Percentiles rank a stretch among this genome's conserved stretches.
Evolutionary conservation across 2,797 vertebrate species (phyloP).

Genomic region (Darevskia nairensis): DNA sequence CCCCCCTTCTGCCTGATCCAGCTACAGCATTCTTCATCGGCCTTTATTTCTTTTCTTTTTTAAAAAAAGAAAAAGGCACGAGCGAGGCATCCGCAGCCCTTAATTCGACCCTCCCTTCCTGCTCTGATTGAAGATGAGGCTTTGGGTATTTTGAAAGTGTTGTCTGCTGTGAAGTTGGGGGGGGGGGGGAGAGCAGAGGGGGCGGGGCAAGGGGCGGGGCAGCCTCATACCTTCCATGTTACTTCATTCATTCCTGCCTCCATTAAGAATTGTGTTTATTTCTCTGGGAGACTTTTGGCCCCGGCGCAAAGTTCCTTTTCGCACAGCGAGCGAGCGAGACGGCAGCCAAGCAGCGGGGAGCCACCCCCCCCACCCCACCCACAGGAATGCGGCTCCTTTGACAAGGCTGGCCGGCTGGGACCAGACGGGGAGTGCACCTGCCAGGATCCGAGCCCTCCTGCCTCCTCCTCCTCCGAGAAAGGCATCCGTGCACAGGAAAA

Average conservation of each 20-base stretch:
- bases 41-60: no score
- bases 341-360: background rate
- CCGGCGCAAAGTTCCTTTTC: conserved; percentile 18
- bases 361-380: background rate
- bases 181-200: background rate
- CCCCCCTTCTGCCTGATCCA: no score
- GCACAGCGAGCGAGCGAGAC: background rate
- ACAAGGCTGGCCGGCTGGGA: background rate
- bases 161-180: background rate
- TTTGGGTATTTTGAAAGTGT: background rate
- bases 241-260: conserved; percentile 71
- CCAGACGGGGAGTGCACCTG: conserved; percentile 2
- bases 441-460: background rate
- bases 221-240: conserved; percentile 68
- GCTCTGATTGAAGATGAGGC: background rate
- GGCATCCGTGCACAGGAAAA: background rate
- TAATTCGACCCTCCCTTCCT: background rate
- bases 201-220: conserved; percentile 35
- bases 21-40: no score
- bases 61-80: no score
- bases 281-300: conserved; percentile 49
- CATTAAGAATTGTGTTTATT: conserved; percentile 66
- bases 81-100: no score
- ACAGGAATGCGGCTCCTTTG: conserved; percentile 10
- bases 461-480: background rate